These are phyloP conservation scores for Poeciliopsis turneri DNA, from an alignment of 2,797 vertebrate species.

Conservation along the genomic window DNA sequence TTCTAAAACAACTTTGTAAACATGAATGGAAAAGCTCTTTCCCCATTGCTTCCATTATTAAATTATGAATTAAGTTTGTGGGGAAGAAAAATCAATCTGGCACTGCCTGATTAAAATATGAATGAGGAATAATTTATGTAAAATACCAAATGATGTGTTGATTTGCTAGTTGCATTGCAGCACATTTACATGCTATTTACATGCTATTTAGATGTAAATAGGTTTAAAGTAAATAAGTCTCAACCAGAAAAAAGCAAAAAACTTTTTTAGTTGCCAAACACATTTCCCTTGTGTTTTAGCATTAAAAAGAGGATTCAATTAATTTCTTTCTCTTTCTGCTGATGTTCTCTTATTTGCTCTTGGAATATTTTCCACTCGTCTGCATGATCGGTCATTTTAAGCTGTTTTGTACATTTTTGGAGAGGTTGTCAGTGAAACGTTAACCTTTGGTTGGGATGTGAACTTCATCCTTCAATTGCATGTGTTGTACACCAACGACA, in stretches of 20 bases:
- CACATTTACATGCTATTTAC: no score
- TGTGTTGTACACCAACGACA: neutral
- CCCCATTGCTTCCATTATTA: constrained; percentile 20
- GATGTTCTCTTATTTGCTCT: neutral
- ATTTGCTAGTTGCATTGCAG: constrained; percentile 24
- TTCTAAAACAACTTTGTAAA: constrained; percentile 28
- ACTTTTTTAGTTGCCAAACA: neutral
- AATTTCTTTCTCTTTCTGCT: neutral
- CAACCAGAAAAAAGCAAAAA: neutral
- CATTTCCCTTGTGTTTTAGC: neutral
- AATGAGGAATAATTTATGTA: constrained; percentile 60
- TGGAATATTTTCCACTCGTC: neutral
- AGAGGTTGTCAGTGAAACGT: constrained; percentile 7
- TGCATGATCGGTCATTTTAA: neutral
- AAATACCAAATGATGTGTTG: constrained; percentile 38
- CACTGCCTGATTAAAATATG: constrained; percentile 49
- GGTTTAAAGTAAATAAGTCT: neutral
- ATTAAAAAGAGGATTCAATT: neutral
- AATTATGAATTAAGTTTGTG: constrained; percentile 59
- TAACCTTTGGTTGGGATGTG: constrained; percentile 4
- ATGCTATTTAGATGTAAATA: constrained; percentile 22
- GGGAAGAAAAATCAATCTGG: constrained; percentile 42
- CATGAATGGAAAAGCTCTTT: constrained; percentile 42
- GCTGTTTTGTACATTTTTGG: neutral
- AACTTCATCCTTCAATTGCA: neutral